Conservation (phyloP, 2,797 vertebrate species). For the Acrocephalus scirpaceus region DNA sequence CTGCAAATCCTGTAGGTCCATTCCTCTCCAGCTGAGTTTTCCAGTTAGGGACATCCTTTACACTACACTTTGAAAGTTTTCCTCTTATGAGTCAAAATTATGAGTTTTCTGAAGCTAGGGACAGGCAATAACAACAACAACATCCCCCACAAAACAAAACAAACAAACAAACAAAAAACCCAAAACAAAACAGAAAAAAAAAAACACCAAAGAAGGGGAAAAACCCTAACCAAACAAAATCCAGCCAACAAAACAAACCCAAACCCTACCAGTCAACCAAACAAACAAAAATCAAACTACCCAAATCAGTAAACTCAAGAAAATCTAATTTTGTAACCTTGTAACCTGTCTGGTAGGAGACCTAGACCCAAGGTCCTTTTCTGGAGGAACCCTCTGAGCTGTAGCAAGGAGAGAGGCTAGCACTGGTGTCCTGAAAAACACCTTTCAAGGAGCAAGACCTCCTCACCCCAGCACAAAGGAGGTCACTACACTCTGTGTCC, state of each 20-base stretch:
- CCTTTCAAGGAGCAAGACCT: neutral
- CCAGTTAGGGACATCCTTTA: neutral
- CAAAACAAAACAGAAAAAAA: too few species aligned
- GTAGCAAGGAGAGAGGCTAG: neutral
- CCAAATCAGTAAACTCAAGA: neutral
- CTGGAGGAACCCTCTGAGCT: neutral
- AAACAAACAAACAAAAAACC: neutral
- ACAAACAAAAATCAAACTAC: neutral
- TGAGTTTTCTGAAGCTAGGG: neutral
- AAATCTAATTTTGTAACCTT: neutral
- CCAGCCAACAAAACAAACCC: neutral
- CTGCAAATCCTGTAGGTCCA: accelerated
- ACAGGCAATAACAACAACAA: neutral
- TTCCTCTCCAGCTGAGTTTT: neutral
- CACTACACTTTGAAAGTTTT: neutral
- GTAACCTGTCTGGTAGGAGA: neutral
- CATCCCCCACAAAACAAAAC: too few species aligned
- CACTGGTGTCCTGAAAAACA: neutral
- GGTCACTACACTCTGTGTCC: neutral
- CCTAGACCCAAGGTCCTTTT: neutral
- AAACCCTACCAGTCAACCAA: neutral
- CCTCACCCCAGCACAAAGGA: neutral
- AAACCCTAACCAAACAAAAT: too few species aligned
- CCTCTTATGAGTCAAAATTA: neutral
- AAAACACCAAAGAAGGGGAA: too few species aligned